Conservation (phyloP, 35 echinoderm and acorn worm species). For the Lytechinus pictus region DNA sequence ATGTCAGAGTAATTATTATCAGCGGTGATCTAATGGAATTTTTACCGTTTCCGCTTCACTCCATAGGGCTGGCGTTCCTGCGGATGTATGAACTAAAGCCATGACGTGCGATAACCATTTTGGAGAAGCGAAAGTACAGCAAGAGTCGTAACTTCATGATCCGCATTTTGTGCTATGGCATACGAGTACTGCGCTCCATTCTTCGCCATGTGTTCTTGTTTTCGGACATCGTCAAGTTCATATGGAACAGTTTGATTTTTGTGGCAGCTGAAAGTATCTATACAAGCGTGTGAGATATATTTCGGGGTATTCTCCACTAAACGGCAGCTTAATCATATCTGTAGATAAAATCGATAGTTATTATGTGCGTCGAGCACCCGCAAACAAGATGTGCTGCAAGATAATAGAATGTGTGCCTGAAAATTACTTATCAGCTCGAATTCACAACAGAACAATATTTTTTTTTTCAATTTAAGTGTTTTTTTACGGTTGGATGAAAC, state of each 20-base stretch:
- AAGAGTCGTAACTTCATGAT: not conserved
- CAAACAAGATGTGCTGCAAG: not conserved
- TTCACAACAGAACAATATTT: not conserved
- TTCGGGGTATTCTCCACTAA: not conserved
- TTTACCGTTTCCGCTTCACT: slow-evolving; percentile 36
- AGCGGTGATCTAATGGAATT: not conserved
- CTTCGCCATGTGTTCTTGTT: not conserved
- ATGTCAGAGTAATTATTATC: not conserved
- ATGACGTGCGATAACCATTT: not conserved
- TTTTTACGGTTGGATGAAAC: not conserved
- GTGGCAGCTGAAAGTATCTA: not conserved
- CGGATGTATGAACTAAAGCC: not conserved
- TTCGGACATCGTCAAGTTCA: too few relatives aligned
- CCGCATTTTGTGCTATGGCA: not conserved
- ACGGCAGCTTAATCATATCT: not conserved
- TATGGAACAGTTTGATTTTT: not conserved
- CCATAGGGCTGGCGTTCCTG: slow-evolving; percentile 2
- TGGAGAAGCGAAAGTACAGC: not conserved
- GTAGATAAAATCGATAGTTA: not conserved
- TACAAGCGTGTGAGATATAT: not conserved
- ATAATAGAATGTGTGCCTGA: not conserved
- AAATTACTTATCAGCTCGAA: not conserved
- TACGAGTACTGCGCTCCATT: not conserved
- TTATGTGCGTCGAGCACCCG: not conserved
- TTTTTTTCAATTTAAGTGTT: not conserved